These are phyloP conservation scores for Drosophila hydei DNA, from an alignment of 1,140 invertebrate species.

Conservation along the genomic window DNA sequence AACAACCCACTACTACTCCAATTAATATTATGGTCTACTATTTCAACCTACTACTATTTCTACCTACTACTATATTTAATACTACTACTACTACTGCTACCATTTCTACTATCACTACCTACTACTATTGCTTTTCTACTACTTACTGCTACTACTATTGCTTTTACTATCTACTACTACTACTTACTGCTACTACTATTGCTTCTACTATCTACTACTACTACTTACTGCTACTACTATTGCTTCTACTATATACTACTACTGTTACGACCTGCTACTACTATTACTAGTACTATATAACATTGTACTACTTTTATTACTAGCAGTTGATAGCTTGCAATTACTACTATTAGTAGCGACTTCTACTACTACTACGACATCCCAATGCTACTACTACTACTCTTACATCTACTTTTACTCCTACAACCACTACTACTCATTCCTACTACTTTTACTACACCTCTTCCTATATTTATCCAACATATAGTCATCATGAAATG, in stretches of 20 bases:
- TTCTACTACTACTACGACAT: slow-evolving; percentile 1
- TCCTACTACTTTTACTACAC: neutral
- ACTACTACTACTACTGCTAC: no score
- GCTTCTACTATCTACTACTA: neutral
- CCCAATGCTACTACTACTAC: neutral
- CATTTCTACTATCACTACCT: neutral
- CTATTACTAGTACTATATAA: neutral
- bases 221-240: neutral
- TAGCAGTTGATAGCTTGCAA: no score
- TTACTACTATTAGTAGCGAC: neutral
- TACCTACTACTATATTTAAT: no score
- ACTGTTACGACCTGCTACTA: neutral
- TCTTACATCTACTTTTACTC: neutral
- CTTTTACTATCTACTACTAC: neutral
- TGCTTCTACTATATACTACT: neutral
- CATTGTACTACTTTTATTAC: neutral
- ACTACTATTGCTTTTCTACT: neutral
- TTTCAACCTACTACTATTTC: no score
- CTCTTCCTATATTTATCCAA: no score
- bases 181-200: neutral
- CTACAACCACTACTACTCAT: neutral
- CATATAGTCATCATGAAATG: neutral
- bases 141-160: no score
- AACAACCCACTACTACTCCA: neutral
- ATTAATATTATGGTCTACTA: no score